These are phyloP conservation scores for Lasiurus borealis DNA, from an alignment of 2,113 vertebrate genomes.

Conservation along the genomic window DNA sequence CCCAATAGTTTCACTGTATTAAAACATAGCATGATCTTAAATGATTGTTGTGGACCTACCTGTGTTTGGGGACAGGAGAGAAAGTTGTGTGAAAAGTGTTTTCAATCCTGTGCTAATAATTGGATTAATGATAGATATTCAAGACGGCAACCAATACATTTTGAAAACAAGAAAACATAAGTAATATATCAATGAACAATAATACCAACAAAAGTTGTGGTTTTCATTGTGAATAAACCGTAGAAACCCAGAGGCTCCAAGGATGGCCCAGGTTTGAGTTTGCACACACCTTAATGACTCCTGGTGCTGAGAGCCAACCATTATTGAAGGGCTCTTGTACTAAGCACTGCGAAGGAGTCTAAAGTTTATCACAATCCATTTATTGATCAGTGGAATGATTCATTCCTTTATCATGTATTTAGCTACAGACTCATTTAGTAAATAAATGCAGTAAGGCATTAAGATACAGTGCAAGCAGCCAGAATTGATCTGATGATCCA, in stretches of 20 bases:
- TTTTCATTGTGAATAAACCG: not conserved
- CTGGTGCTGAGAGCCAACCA: not conserved
- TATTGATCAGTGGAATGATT: conserved; percentile 42
- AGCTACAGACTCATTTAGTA: not conserved
- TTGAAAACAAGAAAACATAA: conserved; percentile 11
- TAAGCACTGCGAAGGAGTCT: not conserved
- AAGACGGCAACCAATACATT: not conserved
- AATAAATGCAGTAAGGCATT: not conserved
- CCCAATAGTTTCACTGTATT: not conserved
- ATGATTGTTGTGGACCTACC: not conserved
- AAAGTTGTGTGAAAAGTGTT: not conserved
- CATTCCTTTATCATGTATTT: conserved; percentile 44
- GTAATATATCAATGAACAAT: not conserved
- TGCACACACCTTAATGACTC: not conserved
- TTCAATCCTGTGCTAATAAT: not conserved
- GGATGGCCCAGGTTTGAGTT: not conserved
- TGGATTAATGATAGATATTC: not conserved
- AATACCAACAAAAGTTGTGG: not conserved
- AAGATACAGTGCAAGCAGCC: not conserved
- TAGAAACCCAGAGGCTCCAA: not conserved
- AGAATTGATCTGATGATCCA: not conserved
- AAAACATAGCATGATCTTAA: not conserved
- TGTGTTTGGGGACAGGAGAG: not conserved
- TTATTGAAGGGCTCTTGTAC: not conserved
- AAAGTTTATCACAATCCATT: not conserved